Base-by-base conservation (phyloP, 1,140 invertebrate species). In the Frieseomelitta varia region DNA sequence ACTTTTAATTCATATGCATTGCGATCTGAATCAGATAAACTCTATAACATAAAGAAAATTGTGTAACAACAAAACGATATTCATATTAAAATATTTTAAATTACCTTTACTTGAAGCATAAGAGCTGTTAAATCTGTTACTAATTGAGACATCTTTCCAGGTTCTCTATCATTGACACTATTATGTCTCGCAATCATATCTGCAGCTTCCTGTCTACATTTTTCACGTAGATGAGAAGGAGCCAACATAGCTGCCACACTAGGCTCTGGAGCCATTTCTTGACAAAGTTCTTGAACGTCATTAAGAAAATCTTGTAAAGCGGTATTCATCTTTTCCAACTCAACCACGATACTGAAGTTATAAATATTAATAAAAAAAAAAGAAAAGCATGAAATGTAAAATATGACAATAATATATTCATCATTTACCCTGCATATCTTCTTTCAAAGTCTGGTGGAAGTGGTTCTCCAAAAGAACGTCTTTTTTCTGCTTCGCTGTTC, bases 1-100 rank as follows among this genome's bases (percentile, higher is more conserved):
- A 99, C 98, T 94, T 98, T 98, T 78, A 99, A 95, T 93, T 99
- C 98, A 94, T 99, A 98, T 10, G 97, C 97, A 95, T 98, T 98
- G 92, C 97, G 96, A 93, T 99, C 97, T 68, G 97, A 98, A 94
- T 98, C 98, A 17, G 97, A 97, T 84, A 99, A 95, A 93, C 97
- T 98, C 96, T 97, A 93, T 47, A 94, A 95, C 91, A 81, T 78
- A 84, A 80, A 79, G 81, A 79, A 84, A 58, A 71, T 53, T 51
- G 47, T 34, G 51, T 61, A 61, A 84, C 11, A 73, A 61, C 15
- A 65, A 65, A 65, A 65, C 11, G n/a, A 14, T 63, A 63, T 79
- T 72, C 55, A 19, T 76, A 67, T 61, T 27, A 55, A 77, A 85
- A 61, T 53, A 15, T 3, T 85, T 80, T 68, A 86, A 88, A 91